Evolutionary conservation across 1,140 invertebrate species (phyloP).

Genomic region (Oncopodura yosiiana): DNA sequence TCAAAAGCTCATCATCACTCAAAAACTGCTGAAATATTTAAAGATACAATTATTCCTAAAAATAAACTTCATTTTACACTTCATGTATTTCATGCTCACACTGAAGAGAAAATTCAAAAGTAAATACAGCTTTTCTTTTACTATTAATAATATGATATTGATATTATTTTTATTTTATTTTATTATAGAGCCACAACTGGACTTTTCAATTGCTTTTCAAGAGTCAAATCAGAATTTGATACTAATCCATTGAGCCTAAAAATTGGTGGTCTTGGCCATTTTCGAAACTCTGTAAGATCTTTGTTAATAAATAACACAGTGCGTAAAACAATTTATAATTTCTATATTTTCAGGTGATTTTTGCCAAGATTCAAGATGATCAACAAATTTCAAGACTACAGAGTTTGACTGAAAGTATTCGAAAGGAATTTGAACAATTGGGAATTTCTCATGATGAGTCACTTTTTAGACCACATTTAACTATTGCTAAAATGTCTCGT

Average conservation of each 20-base stretch:
- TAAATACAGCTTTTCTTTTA: too few species aligned
- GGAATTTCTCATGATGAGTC: constrained; percentile 6
- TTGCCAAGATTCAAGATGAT: constrained; percentile 19
- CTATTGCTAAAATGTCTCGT: constrained; percentile 24
- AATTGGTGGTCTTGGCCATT: constrained; percentile 21
- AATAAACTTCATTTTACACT: constrained; percentile 23
- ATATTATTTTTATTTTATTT: neutral
- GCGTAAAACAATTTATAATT: neutral
- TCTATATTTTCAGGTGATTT: constrained; percentile 14
- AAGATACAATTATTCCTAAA: constrained; percentile 17
- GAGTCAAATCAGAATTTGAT: constrained; percentile 8
- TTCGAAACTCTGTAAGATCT: constrained; percentile 11
- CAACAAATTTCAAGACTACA: constrained; percentile 9
- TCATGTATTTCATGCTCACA: constrained; percentile 16
- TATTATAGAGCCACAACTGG: constrained; percentile 9
- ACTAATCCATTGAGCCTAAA: constrained; percentile 11
- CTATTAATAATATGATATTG: neutral
- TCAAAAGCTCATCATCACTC: neutral
- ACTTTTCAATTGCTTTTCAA: constrained; percentile 4
- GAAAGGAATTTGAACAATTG: constrained; percentile 7
- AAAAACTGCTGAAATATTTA: constrained; percentile 18
- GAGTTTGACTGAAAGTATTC: constrained; percentile 5
- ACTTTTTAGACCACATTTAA: constrained; percentile 23
- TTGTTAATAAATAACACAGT: too few species aligned
- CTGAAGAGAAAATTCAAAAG: constrained; percentile 9